Evolutionary conservation across 2,888 invertebrate genomes (phyloP), one percentile per base, ranked within the genome.

Genomic region (Oithona nana): DNA sequence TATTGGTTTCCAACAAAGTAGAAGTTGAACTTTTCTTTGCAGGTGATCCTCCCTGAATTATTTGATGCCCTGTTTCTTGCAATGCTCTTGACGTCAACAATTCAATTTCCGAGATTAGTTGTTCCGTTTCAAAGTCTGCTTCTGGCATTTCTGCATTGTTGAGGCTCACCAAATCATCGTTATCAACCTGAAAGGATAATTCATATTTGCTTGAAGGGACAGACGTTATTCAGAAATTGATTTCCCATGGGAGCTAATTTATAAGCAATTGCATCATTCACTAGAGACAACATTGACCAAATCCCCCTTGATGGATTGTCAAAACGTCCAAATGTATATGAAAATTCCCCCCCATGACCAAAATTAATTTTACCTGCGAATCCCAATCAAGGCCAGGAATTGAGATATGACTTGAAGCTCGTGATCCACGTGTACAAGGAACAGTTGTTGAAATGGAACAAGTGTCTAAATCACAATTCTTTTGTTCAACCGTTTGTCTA

Each of bases 101-200:
- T 71, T 83, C 82, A 66, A 83, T 83, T 73, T 83, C 82, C 68
- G 78, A 78, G 64, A 83, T 71, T 63, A 83, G 71, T 68, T 79
- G 78, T 66, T 81, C 79, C 6, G 83, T 82, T 69, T 82, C 82
- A 28, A 78, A 74, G 67, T 82, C 82, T 71, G 71, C 75, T 66
- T 76, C 75, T 67, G 75, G 75, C 63, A 73, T 72, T 57, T 75
- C 73, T 24, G 73, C 63, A n/a, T 57, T 29, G 65, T 80, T 79
- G 2, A 80, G 77, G 54, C 54, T 54, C 54, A 54, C 13, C 54
- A 54, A 54, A 54, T 54, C 54, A 20, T 29, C 57, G n/a, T 29
- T 30, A n/a, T 57, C 57, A 57, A 20, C 39, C 57, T 57, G 2
- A 31, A 39, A 30, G 20, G 8, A 29, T 20, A 57, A 54, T 3